Percentiles rank a stretch among this genome's conserved stretches.
phyloP scores from a whole-genome alignment of 1,140 invertebrate genomes.

The Drosophila serrata region DNA sequence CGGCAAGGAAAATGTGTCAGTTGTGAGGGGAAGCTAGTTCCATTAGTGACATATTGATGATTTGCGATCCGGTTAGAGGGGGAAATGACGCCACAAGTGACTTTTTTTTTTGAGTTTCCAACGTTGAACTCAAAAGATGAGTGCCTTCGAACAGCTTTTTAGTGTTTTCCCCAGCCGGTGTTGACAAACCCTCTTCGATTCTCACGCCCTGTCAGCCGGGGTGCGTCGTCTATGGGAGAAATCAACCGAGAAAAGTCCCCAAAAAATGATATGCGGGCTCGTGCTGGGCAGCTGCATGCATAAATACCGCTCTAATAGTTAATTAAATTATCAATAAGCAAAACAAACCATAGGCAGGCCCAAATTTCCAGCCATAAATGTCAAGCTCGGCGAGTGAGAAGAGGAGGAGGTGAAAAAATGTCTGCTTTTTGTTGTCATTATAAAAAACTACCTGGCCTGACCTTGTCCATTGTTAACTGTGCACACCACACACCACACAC shows the following conservation, averaged over 20 bases:
- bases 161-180: slow-evolving; percentile 16
- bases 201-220: slow-evolving; percentile 24
- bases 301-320: slow-evolving; percentile 71
- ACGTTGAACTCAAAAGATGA: background rate
- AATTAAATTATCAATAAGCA: slow-evolving; percentile 79
- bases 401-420: slow-evolving; percentile 48
- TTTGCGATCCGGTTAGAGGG: slow-evolving; percentile 15
- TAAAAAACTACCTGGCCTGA: slow-evolving; percentile 78
- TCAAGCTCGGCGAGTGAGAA: slow-evolving; percentile 56
- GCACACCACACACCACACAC: slow-evolving; percentile 40
- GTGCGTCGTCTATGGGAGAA: slow-evolving; percentile 23
- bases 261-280: slow-evolving; percentile 13
- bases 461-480: slow-evolving; percentile 82
- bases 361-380: slow-evolving; percentile 71
- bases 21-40: slow-evolving; percentile 9
- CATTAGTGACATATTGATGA: slow-evolving; percentile 9
- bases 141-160: slow-evolving; percentile 6
- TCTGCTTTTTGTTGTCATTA: slow-evolving; percentile 73
- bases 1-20: slow-evolving; percentile 46
- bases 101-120: background rate
- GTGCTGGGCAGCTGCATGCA: slow-evolving; percentile 31
- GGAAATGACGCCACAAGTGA: slow-evolving; percentile 33
- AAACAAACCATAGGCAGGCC: slow-evolving; percentile 38
- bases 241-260: slow-evolving; percentile 7
- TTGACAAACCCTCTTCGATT: slow-evolving; percentile 23